Evolutionary conservation across 2,888 invertebrate species (phyloP), one percentile per base, ranked within the genome.

Genomic region (Meiosimyza platycephala): DNA sequence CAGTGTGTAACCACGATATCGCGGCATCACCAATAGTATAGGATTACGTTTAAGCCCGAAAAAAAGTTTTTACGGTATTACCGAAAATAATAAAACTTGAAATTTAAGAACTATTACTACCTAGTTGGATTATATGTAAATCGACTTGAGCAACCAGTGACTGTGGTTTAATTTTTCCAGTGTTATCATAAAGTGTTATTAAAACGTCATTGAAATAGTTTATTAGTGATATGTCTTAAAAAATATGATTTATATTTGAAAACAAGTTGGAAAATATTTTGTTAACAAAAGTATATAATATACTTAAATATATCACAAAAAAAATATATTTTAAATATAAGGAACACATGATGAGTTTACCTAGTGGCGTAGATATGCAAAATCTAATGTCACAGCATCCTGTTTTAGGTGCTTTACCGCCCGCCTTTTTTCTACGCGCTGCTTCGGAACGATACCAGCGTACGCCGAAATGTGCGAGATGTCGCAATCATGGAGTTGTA

Each of bases 401-500:
- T 55, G 95, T 95, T 75, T 85, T 95, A 85, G 94, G 94, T 51
- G 93, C 93, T 0, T 86, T 94, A 81, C 95, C 95, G 64, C 95
- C 95, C 76, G 92, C 93, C n/a, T 95, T 95, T 88, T 95, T 96
- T 87, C 88, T 95, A 74, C 90, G 95, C 79, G 95, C 95, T 73
- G 95, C 95, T 72, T 93, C 94, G 28, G 97, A 98, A 86, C 91
- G 97, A 82, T 98, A 97, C 88, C 97, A 97, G 87, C 89, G 98
- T 79, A 98, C 98, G 18, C 98, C 98, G 55, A 98, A 98, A 88
- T 98, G 98, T 88, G 98, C 98, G 74, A 91, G 98, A 70, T 99
- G 98, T 86, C 90, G 98, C 75, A 98, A 99, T 90, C 98, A 99
- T 90, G 98, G 98, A 80, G 97, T 97, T 77, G 98, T 98, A 74